Conservation (phyloP, 2,113 vertebrate genomes). For the Shinisaurus crocodilurus region DNA sequence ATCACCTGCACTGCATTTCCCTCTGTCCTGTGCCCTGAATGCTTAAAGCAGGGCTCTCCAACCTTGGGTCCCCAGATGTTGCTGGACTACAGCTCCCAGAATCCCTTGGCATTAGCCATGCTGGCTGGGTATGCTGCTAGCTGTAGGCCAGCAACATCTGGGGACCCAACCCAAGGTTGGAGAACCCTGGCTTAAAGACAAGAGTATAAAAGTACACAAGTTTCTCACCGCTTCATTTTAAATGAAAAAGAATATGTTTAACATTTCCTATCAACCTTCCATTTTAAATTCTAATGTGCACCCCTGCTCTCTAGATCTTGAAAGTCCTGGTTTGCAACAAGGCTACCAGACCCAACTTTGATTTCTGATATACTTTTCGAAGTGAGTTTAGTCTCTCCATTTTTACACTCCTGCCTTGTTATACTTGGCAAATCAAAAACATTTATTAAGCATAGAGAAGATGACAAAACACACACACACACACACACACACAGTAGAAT, state of each 20-base stretch:
- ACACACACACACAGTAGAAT: not conserved
- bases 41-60: too few relatives aligned
- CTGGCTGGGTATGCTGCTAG: too few relatives aligned
- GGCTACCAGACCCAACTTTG: not conserved
- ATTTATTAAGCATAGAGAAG: conserved; percentile 41
- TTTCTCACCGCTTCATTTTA: not conserved
- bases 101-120: too few relatives aligned
- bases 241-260: not conserved
- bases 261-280: not conserved
- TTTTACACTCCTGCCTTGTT: not conserved
- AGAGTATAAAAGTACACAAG: not conserved
- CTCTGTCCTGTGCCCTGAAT: not conserved
- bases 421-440: conserved; percentile 39
- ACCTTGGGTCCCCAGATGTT: too few relatives aligned
- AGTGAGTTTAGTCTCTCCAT: not conserved
- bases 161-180: too few relatives aligned
- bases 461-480: not conserved
- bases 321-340: not conserved
- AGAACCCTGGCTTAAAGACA: too few relatives aligned
- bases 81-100: too few relatives aligned
- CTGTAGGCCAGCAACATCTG: too few relatives aligned
- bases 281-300: not conserved
- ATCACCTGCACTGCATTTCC: not conserved
- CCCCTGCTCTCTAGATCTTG: not conserved
- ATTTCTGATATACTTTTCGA: not conserved